Base-by-base conservation (phyloP, 2,113 vertebrate species). In the Sylvia atricapilla region DNA sequence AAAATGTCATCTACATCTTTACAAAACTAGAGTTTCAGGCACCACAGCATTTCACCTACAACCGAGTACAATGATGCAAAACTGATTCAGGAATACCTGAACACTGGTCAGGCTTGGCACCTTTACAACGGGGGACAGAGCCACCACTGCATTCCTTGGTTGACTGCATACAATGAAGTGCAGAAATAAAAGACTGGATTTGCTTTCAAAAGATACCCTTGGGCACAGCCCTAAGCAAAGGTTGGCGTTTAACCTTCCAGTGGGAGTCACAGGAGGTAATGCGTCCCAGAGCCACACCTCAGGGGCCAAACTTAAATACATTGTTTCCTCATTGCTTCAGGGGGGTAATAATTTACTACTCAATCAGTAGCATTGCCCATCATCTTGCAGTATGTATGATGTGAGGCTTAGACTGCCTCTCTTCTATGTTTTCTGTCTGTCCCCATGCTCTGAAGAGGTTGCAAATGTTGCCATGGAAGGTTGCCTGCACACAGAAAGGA, bases 281-380 rank as follows among this genome's bases (percentile, higher is more conserved):
- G 18, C 55, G 74, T 35, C 43, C 78, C 74, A 69, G 95, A 47
- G 87, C 88, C 91, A 83, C 87, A 50, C 94, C 95, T 91, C 70
- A 73, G 81, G 68, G 55, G 19, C 87, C 58, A 78, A 83, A 85
- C 17, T 63, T 83, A 3, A 46, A 43, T 41, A 27, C 53, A 28
- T 52, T 0, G 7, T 69, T 97, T 97, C 94, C 95, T 95, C 94
- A 95, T 96, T 97, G 95, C 94, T 83, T 81, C 62, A 24, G 50
- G 69, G 58, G 41, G 63, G 6, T 95, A 96, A 95, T 96, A 90
- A 97, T 93, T 95, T 82, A 95, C 91, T 91, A 87, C 24, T 68
- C 81, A 56, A 5, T 58, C 59, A 53, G 66, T 5, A 58, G 35
- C 35, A 28, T 24, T 80, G 70, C 70, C 46, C 84, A 89, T 79